A percentile compares a stretch with the other conserved stretches of the same genome.
Conservation (phyloP, 2,113 vertebrate species). For the Paraplagusia blochii region DNA sequence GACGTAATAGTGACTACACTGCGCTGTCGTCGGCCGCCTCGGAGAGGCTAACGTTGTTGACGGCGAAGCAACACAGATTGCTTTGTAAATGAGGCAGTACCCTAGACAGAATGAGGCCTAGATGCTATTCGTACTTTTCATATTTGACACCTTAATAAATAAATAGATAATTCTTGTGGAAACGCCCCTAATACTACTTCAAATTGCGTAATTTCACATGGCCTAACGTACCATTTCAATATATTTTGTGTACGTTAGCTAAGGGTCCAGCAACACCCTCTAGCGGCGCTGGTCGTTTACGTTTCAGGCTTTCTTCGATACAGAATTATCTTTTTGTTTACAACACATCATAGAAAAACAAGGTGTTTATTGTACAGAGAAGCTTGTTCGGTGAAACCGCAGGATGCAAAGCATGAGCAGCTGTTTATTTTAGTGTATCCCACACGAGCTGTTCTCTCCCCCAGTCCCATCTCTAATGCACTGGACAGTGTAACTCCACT, state of each 20-base stretch:
- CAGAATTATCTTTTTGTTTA: constrained; percentile 3
- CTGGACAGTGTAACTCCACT: too few species aligned
- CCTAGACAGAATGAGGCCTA: constrained; percentile 16
- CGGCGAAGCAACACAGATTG: constrained; percentile 1
- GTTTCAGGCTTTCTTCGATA: background rate
- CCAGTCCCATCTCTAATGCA: too few species aligned
- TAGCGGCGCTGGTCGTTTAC: background rate
- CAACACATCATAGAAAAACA: constrained; percentile 1
- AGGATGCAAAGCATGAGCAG: constrained; percentile 30
- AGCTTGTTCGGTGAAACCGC: constrained; percentile 23
- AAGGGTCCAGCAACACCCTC: constrained; percentile 33
- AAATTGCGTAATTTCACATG: background rate
- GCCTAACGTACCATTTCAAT: background rate
- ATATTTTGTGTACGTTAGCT: constrained; percentile 9
- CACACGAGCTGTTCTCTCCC: constrained; percentile 33
- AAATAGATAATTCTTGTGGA: too few species aligned
- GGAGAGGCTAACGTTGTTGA: constrained; percentile 32
- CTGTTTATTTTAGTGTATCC: constrained; percentile 50
- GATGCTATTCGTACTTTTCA: background rate
- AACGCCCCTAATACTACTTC: background rate
- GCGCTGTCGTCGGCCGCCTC: constrained; percentile 2
- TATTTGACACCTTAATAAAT: background rate
- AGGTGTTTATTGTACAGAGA: constrained; percentile 1
- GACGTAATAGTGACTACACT: background rate
- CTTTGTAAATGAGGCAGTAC: background rate